Conservation (phyloP, 2,888 invertebrate genomes). For the Augiades crinisus region DNA sequence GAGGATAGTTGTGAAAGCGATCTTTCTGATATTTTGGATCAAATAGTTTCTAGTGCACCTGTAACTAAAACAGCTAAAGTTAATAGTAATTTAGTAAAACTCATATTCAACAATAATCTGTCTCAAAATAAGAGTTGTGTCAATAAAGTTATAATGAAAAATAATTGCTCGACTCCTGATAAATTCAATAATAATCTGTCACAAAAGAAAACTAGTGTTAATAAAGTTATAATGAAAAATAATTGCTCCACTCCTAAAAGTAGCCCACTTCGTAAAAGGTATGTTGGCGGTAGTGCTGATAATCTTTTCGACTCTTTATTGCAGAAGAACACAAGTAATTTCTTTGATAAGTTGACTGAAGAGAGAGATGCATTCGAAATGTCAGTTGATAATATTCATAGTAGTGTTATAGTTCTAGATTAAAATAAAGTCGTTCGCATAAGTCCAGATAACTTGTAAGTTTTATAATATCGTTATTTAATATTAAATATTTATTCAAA, state of each 20-base stretch:
- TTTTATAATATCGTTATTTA: not conserved
- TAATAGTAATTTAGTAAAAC: constrained; percentile 56
- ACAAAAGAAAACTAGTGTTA: not conserved
- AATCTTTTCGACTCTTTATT: constrained; percentile 36
- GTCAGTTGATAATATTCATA: constrained; percentile 70
- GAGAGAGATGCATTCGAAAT: constrained; percentile 83
- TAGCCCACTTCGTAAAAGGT: constrained; percentile 47
- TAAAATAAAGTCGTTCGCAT: not conserved
- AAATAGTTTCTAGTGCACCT: constrained; percentile 54
- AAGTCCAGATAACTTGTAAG: not conserved
- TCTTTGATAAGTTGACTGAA: constrained; percentile 73
- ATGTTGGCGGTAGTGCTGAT: constrained; percentile 26
- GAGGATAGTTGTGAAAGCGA: constrained; percentile 49
- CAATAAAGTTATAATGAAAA: constrained; percentile 39
- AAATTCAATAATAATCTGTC: constrained; percentile 33
- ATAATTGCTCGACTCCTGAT: constrained; percentile 68
- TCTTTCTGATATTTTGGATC: constrained; percentile 63
- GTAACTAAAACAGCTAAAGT: constrained; percentile 53
- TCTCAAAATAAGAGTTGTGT: not conserved
- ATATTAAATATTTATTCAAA: too few relatives aligned
- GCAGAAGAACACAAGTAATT: constrained; percentile 71
- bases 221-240: constrained; percentile 42
- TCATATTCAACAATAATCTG: constrained; percentile 53
- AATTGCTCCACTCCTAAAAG: constrained; percentile 66
- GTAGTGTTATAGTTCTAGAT: constrained; percentile 35